Base-by-base conservation (phyloP, 2,888 invertebrate species). In the Dasypogon diadema region DNA sequence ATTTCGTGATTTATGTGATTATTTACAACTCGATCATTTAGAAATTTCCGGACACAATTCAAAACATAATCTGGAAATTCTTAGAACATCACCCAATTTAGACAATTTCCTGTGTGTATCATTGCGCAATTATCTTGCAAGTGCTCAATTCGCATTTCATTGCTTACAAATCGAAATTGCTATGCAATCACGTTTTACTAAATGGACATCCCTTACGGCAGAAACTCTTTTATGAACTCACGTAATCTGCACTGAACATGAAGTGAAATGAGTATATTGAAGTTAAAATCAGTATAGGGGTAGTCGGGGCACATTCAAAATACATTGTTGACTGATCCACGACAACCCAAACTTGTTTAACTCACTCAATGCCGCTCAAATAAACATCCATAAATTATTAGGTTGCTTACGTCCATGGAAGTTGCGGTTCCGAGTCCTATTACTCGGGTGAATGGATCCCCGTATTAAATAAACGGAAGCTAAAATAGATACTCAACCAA, bases 381-480 rank as follows among this genome's bases (percentile, higher is more conserved):
- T 48, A 65, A 42, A 65, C 65, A 46, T 70, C 70, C 51, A 70
- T 70, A 70, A 70, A 54, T 70, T 70, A 70, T 70, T 70, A 70
- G 70, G 34, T 34, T 30, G 54, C 30, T 70, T 54, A 30, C 14
- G 54, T 14, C 10, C 34, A 30, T 22, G 22, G 70, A 51, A 51
- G 22, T 54, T 54, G 54, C 12, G 70, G 70, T 54, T 54, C 51
- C 54, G 70, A 18, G 30, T 18, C 70, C 65, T 65, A 65, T 65
- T 65, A 65, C 22, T 46, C 65, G 54, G 70, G 2, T 51, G 70
- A 70, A 54, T 54, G 51, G 54, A 54, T 70, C 70, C 51, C 18
- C 12, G 70, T 54, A 70, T 70, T 54, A 51, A 70, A 70, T 70
- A 70, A 70, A 70, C 70, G 70, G 70, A 70, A 70, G 37, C 65